Base-by-base conservation (phyloP, 2,113 vertebrate species). In the Syngnathus floridae region DNA sequence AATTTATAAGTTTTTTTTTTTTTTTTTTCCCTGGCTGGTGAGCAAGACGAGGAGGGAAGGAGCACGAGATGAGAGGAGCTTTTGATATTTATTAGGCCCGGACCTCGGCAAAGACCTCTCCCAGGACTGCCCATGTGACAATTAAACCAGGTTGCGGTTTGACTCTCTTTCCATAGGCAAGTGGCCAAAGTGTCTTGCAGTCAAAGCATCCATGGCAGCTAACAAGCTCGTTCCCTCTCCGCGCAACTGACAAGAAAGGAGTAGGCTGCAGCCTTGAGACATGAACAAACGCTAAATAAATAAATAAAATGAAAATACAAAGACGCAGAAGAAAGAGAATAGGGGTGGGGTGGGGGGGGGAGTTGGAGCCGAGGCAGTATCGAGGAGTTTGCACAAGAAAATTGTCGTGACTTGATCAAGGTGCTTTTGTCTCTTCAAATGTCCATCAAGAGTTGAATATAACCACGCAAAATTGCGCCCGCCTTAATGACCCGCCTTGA, bases 141-240 rank as follows among this genome's bases (percentile, higher is more conserved):
- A 98, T 99, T 99, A 98, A 91, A 92, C 91, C 94, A 92, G 95
- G 94, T 95, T 94, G 93, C 89, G 90, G 93, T 93, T 95, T 93
- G 93, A 94, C 94, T 93, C 88, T 92, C 93, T 95, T 94, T 93
- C 94, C 93, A 95, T 92, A 95, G 94, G 94, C 94, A 96, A 95
- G 93, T 95, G 93, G 93, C 93, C 94, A 93, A 92, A 93, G 93
- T 93, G 92, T 93, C 92, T 91, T 67, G 26, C 92, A 95, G 94
- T 96, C 93, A 93, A 93, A 94, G 93, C 94, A 94, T 93, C 94
- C 91, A 93, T 92, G 93, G 91, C 93, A 91, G 93, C 93, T 98
- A 99, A 99, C 95, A 97, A 98, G 95, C 94, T 95, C 89, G 91
- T 94, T 95, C 93, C 92, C 91, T 90, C 90, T 92, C 92, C 77